Conservation (phyloP, 2,113 vertebrate species). For the Phylloscopus trochiloides region DNA sequence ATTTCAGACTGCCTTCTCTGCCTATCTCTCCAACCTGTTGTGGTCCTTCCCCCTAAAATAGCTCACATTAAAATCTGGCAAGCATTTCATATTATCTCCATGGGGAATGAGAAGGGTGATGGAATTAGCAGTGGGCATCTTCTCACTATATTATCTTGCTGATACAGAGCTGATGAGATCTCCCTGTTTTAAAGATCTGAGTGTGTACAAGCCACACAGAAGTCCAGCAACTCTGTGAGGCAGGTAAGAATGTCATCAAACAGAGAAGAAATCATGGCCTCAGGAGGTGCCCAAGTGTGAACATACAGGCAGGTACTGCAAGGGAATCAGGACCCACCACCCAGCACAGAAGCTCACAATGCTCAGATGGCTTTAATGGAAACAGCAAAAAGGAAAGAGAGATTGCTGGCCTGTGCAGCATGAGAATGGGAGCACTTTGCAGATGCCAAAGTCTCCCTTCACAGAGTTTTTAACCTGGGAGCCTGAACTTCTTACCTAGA, state of each 20-base stretch:
- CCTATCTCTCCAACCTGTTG: neutral
- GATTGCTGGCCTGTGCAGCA: rapidly evolving
- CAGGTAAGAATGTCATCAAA: neutral
- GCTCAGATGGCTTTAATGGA: neutral
- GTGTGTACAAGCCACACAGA: neutral
- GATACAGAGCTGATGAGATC: rapidly evolving
- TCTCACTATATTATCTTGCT: neutral
- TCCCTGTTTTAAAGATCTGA: neutral
- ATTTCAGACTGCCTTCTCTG: neutral
- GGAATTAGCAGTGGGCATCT: neutral
- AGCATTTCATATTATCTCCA: neutral
- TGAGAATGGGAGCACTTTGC: neutral
- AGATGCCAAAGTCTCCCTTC: neutral
- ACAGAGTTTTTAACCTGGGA: neutral
- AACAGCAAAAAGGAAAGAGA: neutral
- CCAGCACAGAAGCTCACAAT: too few species aligned
- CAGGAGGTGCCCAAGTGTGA: neutral
- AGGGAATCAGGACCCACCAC: neutral
- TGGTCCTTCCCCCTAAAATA: neutral
- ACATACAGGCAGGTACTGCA: rapidly evolving
- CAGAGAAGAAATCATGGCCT: neutral
- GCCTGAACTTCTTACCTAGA: neutral
- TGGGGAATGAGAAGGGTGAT: neutral
- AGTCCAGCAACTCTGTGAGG: neutral
- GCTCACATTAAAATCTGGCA: neutral